Evolutionary conservation across 2,113 vertebrate genomes (phyloP).

Genomic region (Gallinago undulata): DNA sequence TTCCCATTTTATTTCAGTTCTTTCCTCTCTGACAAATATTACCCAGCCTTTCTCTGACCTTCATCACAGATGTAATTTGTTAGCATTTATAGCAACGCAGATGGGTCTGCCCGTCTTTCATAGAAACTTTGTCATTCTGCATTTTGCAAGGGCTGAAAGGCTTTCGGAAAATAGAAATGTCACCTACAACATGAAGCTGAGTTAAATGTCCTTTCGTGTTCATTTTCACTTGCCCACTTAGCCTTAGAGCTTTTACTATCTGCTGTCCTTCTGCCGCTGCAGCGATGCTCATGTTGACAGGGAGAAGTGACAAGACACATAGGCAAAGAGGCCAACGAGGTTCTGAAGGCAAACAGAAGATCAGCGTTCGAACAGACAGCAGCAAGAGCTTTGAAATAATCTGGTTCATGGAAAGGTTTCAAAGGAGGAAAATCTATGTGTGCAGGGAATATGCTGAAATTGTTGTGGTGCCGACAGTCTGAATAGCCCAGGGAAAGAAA

Average conservation of each 20-base stretch:
- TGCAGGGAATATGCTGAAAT: background rate
- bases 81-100: constrained; percentile 62
- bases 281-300: background rate
- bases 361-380: background rate
- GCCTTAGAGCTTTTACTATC: constrained; percentile 51
- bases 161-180: constrained; percentile 72
- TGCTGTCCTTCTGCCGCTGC: constrained; percentile 41
- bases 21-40: constrained; percentile 49
- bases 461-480: background rate
- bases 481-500: background rate
- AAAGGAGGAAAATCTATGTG: background rate
- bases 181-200: constrained; percentile 65
- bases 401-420: background rate
- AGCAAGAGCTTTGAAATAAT: constrained; percentile 3
- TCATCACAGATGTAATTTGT: constrained; percentile 64
- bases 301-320: background rate
- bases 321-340: background rate
- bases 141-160: constrained; percentile 62
- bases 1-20: background rate
- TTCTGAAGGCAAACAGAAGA: constrained; percentile 26
- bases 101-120: constrained; percentile 66
- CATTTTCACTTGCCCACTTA: constrained; percentile 60
- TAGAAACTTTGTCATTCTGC: constrained; percentile 68
- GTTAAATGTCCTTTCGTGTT: constrained; percentile 60
- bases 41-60: constrained; percentile 49